Base-by-base conservation (phyloP, 2,888 invertebrate genomes). In the Lasiommata megera region DNA sequence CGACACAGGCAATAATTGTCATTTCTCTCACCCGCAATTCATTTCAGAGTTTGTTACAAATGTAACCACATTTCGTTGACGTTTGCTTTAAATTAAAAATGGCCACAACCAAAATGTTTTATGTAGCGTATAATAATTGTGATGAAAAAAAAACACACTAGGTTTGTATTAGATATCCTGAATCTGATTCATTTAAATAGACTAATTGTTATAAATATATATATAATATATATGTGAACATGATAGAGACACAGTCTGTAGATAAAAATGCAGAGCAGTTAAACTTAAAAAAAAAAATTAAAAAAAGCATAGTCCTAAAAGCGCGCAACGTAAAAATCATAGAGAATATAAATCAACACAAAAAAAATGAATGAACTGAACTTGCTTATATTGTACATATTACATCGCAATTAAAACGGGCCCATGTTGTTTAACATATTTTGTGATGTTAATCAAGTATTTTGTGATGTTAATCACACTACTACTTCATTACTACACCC, bases 231-330 rank as follows among this genome's bases (percentile, higher is more conserved):
- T 66, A 63, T 38, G 71, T 73, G 71, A 72, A 58, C 65, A 65
- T 67, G 63, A 61, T 67, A 73, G 67, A 76, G 69, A 72, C 69
- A 75, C 67, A 77, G 71, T 76, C 74, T 69, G 75, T 80, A 82
- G 68, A 85, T 80, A 85, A 85, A 86, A 88, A 88, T 88, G 88
- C 88, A 88, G 87, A 88, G 88, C 83, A 74, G 80, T 77, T 67
- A 76, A 82, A 82, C 67, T 68, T 71, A 73, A 76, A 31, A 46
- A 43, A 65, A 43, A 65, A n/a, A n/a, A n/a, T n/a, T n/a, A n/a
- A n/a, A 68, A 70, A 63, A 73, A 74, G 72, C 80, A 77, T 43
- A 60, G 77, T 76, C 16, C 69, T 75, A 65, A n/a, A 65, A 67
- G 64, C 66, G 58, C 63, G 61, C 61, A 61, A 65, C 61, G 56